Percentiles rank a stretch among this genome's conserved stretches.
phyloP scores from a whole-genome alignment of 2,113 vertebrate species.

The Megaceryle maxima region DNA sequence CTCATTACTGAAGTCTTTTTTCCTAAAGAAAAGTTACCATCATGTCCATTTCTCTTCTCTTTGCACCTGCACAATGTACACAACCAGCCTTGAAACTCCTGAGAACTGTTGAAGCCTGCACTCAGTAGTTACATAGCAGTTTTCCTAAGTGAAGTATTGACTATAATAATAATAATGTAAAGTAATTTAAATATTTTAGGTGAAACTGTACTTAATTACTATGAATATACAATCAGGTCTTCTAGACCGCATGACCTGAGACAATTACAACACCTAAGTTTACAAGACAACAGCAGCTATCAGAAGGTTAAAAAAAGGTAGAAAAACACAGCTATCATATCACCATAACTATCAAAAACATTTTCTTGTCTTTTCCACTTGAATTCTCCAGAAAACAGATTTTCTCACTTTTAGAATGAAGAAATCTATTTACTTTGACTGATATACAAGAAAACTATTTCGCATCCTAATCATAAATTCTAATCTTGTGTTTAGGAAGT shows the following conservation, averaged over 20 bases:
- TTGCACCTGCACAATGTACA: not conserved
- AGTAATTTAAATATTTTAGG: not conserved
- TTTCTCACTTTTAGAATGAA: conserved; percentile 7
- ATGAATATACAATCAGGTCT: not conserved
- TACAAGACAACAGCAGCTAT: not conserved
- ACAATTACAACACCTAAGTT: not conserved
- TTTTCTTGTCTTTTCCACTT: not conserved
- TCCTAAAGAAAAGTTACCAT: not conserved
- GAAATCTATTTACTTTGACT: not conserved
- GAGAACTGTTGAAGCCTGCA: not conserved
- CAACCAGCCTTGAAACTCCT: not conserved
- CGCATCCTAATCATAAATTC: conserved; percentile 30
- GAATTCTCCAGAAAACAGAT: not conserved
- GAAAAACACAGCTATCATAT: not conserved
- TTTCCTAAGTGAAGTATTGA: not conserved
- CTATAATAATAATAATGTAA: not conserved
- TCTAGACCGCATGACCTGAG: not conserved
- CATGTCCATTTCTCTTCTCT: not conserved
- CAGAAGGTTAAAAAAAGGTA: not conserved
- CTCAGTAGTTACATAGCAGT: fast-evolving
- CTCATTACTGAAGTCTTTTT: not conserved
- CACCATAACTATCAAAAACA: not conserved
- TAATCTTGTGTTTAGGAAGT: conserved; percentile 14
- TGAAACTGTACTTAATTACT: not conserved
- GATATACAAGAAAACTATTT: not conserved